Evolutionary conservation across 1,140 invertebrate species (phyloP).

Genomic region (Drosophila repletoides): DNA sequence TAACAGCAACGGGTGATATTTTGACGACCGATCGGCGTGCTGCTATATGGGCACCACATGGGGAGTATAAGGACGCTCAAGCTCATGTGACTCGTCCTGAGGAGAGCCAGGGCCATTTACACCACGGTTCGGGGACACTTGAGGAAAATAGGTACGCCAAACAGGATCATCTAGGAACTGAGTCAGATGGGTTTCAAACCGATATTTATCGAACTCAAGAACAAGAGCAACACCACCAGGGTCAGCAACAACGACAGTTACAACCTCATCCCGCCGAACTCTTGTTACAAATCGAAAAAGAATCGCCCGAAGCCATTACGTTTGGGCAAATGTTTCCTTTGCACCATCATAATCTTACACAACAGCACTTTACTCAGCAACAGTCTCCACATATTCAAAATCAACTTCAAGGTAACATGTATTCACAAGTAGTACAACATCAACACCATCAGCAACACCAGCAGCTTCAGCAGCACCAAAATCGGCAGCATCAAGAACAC

Average conservation of each 20-base stretch:
- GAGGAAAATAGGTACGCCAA: slow-evolving; percentile 1
- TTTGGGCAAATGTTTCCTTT: slow-evolving; percentile 41
- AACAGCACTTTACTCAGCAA: slow-evolving; percentile 44
- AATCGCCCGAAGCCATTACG: neutral
- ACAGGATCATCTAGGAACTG: slow-evolving; percentile 17
- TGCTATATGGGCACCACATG: slow-evolving; percentile 60
- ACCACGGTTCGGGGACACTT: neutral
- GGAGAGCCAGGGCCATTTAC: neutral
- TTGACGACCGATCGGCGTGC: slow-evolving; percentile 39
- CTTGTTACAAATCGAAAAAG: slow-evolving; percentile 60
- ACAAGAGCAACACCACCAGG: neutral
- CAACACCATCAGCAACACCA: slow-evolving; percentile 61
- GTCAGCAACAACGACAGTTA: slow-evolving; percentile 22
- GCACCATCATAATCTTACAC: slow-evolving; percentile 30
- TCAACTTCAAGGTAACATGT: slow-evolving; percentile 47
- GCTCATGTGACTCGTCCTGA: neutral
- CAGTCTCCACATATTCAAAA: slow-evolving; percentile 57
- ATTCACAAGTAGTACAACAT: slow-evolving; percentile 55
- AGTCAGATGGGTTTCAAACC: neutral
- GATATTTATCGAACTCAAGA: slow-evolving; percentile 38
- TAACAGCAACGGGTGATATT: slow-evolving; percentile 67
- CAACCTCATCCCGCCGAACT: slow-evolving; percentile 35
- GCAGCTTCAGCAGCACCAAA: slow-evolving; percentile 42
- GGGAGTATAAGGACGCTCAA: slow-evolving; percentile 29
- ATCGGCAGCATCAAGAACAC: slow-evolving; percentile 42